A percentile compares a stretch with the other conserved stretches of the same genome.
These are phyloP conservation scores for Condylura cristata DNA, from an alignment of 2,113 vertebrate genomes.

Conservation along the genomic window DNA sequence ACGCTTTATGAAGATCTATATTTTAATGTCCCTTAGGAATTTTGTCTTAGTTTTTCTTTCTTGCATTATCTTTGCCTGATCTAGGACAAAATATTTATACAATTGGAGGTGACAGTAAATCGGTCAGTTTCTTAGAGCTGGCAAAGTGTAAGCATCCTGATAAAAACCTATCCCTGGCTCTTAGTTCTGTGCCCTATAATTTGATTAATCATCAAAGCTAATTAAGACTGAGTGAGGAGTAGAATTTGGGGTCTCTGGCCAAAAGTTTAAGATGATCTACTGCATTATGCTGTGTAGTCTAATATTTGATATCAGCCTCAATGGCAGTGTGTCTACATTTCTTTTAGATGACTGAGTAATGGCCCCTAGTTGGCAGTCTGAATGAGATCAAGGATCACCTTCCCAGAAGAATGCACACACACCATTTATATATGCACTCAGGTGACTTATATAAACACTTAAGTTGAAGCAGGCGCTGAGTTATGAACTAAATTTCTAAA, in stretches of 20 bases:
- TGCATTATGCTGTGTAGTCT: neutral
- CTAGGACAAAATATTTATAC: neutral
- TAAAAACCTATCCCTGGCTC: neutral
- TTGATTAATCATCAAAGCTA: constrained; percentile 2
- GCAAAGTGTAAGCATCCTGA: neutral
- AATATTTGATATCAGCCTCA: neutral
- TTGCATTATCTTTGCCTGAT: constrained; percentile 17
- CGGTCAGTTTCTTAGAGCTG: neutral
- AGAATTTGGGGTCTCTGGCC: neutral
- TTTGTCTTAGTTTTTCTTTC: neutral
- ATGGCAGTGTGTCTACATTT: neutral
- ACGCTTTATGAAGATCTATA: neutral
- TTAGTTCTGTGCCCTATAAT: neutral
- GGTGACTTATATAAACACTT: neutral
- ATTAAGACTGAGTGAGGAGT: neutral
- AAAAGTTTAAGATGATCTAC: neutral
- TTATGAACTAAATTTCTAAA: neutral
- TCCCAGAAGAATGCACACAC: neutral
- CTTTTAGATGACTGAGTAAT: neutral
- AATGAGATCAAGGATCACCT: neutral
- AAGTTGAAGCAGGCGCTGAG: neutral
- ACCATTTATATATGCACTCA: neutral
- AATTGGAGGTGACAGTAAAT: neutral
- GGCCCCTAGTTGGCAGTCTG: neutral
- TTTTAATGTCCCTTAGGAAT: constrained; percentile 26